Evolutionary conservation across 2,797 vertebrate species (phyloP), one percentile per base, ranked within the genome.

Genomic region (Anas bahamensis): DNA sequence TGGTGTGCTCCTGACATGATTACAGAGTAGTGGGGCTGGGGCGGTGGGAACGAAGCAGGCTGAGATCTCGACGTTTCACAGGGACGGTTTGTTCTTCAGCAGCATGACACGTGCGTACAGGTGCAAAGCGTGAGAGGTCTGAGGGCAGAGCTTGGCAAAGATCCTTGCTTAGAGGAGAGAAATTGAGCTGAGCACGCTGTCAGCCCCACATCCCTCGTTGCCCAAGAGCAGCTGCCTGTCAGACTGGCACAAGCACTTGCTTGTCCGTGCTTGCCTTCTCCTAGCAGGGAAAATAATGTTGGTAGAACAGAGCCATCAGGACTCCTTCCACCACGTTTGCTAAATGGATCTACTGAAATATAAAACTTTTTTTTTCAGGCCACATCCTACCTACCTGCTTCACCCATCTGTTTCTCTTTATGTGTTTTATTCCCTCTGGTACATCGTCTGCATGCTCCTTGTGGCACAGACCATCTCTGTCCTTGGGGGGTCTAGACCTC

Each of bases 291-390:
- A 88, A 86, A 90, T 46, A 31, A 37, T 35, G 57, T 31, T 69
- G 48, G 75, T 9, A 16, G 90, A 61, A 11, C 19, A 42, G 93
- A 56, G 78, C 86, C 88, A 88, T 86, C 92, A 84, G 88, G 66
- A 86, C 33, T 66, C 88, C 68, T 61, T 66, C 73, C 70, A 2
- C 70, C 35, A 55, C 17, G 5, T 91, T 61, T 69, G 86, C 86
- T 95, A 73, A 81, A 86, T 44, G 88, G 83, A 86, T 88, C 90
- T 66, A 39, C 53, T 81, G 64, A 81, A 95, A 91, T 19, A 64
- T 78, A 93, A 94, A 46, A 46, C 21, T 46, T 22, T 46, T 46
- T 46, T 50, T 57, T 53, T 15, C 2, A 31, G 5, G 6, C 44
- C 1, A 2, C 31, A 42, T 31, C 44, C 66, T 19, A 33, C 28